These are phyloP conservation scores for Drosophila kepulauana DNA, from an alignment of 1,140 invertebrate genomes.

Conservation along the genomic window DNA sequence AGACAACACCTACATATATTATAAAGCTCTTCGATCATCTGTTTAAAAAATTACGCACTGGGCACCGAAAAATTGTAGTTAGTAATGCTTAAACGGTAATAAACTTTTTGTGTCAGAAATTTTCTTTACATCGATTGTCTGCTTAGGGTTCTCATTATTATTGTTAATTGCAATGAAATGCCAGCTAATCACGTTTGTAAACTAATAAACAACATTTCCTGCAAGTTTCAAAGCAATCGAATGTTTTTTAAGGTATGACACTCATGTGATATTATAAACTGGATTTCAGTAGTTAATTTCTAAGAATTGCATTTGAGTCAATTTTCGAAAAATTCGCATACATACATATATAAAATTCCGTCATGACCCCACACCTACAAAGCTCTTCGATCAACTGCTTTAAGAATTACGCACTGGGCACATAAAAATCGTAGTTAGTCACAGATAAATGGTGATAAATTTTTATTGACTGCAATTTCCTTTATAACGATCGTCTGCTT, in stretches of 20 bases:
- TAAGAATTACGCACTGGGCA: no score
- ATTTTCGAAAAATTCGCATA: no score
- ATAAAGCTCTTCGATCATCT: no score
- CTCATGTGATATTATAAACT: no score
- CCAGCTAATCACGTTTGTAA: neutral
- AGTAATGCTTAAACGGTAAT: neutral
- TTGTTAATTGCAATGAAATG: conserved; percentile 26
- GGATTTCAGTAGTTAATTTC: no score
- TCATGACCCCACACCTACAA: no score
- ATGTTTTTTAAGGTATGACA: neutral
- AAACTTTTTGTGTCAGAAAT: neutral
- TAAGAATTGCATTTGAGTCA: no score
- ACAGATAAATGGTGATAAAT: neutral
- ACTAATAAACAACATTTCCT: neutral
- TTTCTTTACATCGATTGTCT: conserved; percentile 5
- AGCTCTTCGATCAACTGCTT: no score
- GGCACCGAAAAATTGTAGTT: neutral
- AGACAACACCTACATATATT: no score
- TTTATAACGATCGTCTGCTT: neutral
- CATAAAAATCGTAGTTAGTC: neutral
- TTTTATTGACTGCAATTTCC: neutral
- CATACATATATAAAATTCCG: no score
- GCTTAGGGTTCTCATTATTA: conserved; percentile 15
- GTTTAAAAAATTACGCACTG: neutral
- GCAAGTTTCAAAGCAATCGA: neutral